Conservation (phyloP, 2,113 vertebrate genomes). For the Brachyhypopomus occidentalis region DNA sequence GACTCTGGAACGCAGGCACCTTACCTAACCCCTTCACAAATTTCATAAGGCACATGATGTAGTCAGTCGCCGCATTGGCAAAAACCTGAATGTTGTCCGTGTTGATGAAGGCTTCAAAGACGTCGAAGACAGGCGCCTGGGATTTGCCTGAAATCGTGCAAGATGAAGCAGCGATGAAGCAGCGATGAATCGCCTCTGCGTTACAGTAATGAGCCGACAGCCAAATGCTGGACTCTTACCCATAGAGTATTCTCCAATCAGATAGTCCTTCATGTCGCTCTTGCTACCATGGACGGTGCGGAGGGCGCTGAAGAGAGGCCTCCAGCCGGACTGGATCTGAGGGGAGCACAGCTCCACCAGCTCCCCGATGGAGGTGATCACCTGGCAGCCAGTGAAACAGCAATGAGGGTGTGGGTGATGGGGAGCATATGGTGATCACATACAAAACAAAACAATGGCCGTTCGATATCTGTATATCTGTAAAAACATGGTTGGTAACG, state of each 20-base stretch:
- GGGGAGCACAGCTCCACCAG: slow-evolving; percentile 95
- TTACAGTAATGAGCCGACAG: neutral
- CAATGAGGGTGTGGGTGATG: neutral
- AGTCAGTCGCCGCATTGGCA: slow-evolving; percentile 95
- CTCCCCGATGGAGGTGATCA: slow-evolving; percentile 94
- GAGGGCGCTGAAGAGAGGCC: slow-evolving; percentile 94
- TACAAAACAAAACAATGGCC: neutral
- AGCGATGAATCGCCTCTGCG: neutral
- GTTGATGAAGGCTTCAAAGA: slow-evolving; percentile 97
- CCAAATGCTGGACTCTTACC: slow-evolving; percentile 69
- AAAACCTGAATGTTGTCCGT: slow-evolving; percentile 99
- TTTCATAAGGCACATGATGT: slow-evolving; percentile 99
- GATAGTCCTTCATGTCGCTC: slow-evolving; percentile 90
- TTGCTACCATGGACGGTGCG: slow-evolving; percentile 90
- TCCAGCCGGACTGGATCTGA: slow-evolving; percentile 95
- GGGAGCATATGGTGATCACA: neutral
- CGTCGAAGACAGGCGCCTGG: slow-evolving; percentile 95
- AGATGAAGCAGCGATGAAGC: neutral
- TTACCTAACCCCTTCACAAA: slow-evolving; percentile 97
- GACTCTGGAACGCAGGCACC: neutral
- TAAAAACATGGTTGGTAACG: neutral
- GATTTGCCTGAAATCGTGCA: slow-evolving; percentile 80
- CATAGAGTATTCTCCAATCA: slow-evolving; percentile 91
- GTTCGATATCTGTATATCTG: too few relatives aligned
- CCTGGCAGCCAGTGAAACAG: slow-evolving; percentile 68